Percentiles rank a stretch among this genome's conserved stretches.
Conservation (phyloP, 1,140 invertebrate species). For the Lepidurus apus region DNA sequence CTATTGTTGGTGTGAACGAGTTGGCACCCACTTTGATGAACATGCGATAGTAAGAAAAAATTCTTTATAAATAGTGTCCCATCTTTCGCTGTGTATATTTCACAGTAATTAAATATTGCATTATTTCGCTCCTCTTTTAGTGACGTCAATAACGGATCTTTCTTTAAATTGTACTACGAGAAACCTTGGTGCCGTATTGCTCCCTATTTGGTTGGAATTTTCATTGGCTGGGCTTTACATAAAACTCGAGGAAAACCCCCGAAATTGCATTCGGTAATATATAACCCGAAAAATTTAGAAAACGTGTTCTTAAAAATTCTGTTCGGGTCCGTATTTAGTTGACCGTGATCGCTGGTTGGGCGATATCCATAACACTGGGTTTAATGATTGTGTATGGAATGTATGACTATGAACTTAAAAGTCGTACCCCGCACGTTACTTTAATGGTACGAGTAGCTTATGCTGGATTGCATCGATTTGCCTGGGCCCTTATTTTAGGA, state of each 20-base stretch:
- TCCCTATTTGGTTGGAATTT: conserved; percentile 32
- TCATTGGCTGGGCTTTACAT: conserved; percentile 32
- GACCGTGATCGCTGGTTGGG: conserved; percentile 50
- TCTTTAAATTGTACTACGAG: conserved; percentile 24
- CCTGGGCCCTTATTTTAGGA: conserved; percentile 56
- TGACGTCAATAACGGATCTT: not conserved
- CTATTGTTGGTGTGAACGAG: conserved; percentile 15
- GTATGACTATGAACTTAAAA: conserved; percentile 43
- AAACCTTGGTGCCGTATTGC: conserved; percentile 31
- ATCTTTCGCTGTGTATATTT: not conserved
- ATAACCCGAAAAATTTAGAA: not conserved
- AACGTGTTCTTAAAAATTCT: not conserved
- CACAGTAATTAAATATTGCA: not conserved
- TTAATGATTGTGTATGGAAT: conserved; percentile 54
- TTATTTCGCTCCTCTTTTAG: not conserved
- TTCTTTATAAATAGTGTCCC: not conserved
- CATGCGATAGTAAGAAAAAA: conserved; percentile 7
- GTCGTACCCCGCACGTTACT: conserved; percentile 23
- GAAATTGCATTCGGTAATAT: not conserved
- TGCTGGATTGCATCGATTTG: conserved; percentile 53
- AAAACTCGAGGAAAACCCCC: conserved; percentile 23
- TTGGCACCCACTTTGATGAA: not conserved
- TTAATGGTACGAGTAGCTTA: conserved; percentile 52
- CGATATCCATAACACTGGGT: conserved; percentile 48
- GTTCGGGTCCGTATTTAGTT: not conserved